Conservation (phyloP, 2,888 invertebrate genomes). For the Dicranocentrus wangi region DNA sequence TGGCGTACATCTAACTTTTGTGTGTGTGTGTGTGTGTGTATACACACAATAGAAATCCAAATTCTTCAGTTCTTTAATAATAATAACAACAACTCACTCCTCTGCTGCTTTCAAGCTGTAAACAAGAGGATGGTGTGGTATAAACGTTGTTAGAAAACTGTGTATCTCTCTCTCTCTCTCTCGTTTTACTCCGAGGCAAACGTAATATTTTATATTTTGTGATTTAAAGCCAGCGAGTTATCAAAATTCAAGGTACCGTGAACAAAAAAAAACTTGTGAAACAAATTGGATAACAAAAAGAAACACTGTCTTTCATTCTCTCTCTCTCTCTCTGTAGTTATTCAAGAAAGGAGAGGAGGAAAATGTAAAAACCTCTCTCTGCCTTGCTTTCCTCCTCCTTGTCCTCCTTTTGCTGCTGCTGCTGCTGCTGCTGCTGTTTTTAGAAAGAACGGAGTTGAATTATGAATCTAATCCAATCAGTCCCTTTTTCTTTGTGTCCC, state of each 20-base stretch:
- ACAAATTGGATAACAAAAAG: constrained; percentile 52
- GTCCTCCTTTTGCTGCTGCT: too few species aligned
- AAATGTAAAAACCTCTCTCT: constrained; percentile 3
- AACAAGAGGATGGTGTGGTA: constrained; percentile 30
- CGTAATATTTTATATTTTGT: constrained; percentile 38
- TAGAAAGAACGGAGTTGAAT: constrained; percentile 31
- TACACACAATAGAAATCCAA: not conserved
- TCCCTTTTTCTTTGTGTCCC: constrained; percentile 35
- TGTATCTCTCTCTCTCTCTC: too few species aligned
- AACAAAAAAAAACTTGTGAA: constrained; percentile 42
- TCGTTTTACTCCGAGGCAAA: constrained; percentile 37
- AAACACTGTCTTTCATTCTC: constrained; percentile 35
- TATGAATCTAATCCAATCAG: constrained; percentile 59
- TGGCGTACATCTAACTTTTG: too few species aligned
- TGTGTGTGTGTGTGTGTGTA: too few species aligned
- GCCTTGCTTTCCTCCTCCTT: not conserved
- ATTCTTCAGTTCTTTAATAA: not conserved
- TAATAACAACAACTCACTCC: constrained; percentile 6
- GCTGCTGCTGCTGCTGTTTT: too few species aligned
- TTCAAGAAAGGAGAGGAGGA: constrained; percentile 7
- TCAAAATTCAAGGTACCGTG: constrained; percentile 59
- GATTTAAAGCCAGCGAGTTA: constrained; percentile 53
- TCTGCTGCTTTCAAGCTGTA: constrained; percentile 14
- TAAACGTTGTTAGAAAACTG: constrained; percentile 24
- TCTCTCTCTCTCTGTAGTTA: not conserved